phyloP scores from a whole-genome alignment of 2,888 invertebrate species.

The Subacronicta megacephala region DNA sequence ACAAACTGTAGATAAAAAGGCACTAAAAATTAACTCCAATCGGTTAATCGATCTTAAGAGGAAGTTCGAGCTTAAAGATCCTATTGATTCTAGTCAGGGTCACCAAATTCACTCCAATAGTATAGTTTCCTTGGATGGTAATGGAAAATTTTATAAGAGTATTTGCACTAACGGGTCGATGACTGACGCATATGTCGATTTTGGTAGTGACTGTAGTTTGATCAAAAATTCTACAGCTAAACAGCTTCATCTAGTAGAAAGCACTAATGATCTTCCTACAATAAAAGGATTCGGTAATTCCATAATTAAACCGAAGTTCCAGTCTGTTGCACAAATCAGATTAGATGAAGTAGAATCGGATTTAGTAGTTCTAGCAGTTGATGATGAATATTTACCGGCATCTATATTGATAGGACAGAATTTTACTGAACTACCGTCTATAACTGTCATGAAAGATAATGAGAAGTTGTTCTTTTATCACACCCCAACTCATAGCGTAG shows the following conservation, averaged over 20 bases:
- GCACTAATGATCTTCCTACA: neutral
- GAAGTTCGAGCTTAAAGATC: neutral
- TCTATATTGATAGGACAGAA: slow-evolving; percentile 5
- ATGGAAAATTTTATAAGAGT: slow-evolving; percentile 3
- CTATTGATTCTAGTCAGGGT: too few species aligned
- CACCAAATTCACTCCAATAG: too few species aligned
- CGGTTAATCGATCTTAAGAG: too few species aligned
- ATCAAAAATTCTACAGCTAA: neutral
- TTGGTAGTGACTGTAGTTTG: slow-evolving; percentile 7
- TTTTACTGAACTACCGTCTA: slow-evolving; percentile 5
- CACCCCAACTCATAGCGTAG: neutral
- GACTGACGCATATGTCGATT: slow-evolving; percentile 1
- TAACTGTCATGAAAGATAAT: slow-evolving; percentile 4
- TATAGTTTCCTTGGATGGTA: too few species aligned
- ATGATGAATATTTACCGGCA: slow-evolving; percentile 1
- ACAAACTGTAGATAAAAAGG: neutral
- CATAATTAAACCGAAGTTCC: neutral
- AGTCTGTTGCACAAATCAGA: neutral
- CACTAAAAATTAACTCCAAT: neutral
- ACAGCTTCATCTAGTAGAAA: neutral
- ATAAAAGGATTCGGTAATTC: slow-evolving; percentile 9
- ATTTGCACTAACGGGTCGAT: neutral
- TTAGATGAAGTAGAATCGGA: slow-evolving; percentile 5
- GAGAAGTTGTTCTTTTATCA: neutral
- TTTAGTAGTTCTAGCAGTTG: neutral